These are phyloP conservation scores for mouse (Mus musculus) DNA, from an alignment of 2,113 vertebrate genomes.

Conservation along the genomic window DNA sequence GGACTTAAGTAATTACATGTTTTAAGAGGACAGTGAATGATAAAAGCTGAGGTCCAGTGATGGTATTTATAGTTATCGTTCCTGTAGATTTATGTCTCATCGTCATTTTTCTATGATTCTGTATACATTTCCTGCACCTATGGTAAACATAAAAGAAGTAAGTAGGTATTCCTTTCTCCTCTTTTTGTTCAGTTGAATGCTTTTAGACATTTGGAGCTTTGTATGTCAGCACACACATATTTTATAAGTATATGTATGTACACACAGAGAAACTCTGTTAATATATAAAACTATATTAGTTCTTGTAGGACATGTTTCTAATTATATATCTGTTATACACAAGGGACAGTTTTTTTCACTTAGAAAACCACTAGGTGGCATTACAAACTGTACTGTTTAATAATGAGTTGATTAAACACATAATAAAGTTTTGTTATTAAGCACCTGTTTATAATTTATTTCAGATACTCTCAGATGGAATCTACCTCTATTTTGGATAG, in stretches of 20 bases:
- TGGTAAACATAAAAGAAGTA: background rate
- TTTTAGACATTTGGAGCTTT: slow-evolving; percentile 25
- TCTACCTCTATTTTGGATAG: slow-evolving; percentile 45
- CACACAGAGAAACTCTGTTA: background rate
- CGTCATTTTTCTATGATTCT: background rate
- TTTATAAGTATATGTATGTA: background rate
- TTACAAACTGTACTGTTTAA: slow-evolving; percentile 78
- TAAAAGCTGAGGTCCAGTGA: background rate
- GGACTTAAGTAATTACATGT: background rate
- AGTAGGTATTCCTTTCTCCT: background rate
- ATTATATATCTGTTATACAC: slow-evolving; percentile 64
- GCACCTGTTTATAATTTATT: slow-evolving; percentile 71
- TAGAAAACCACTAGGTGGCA: slow-evolving; percentile 77
- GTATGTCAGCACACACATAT: background rate
- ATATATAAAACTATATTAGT: slow-evolving; percentile 40
- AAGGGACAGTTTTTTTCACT: slow-evolving; percentile 62
- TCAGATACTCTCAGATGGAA: slow-evolving; percentile 42
- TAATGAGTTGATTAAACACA: slow-evolving; percentile 70
- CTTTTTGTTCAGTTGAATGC: background rate
- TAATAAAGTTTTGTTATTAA: slow-evolving; percentile 75
- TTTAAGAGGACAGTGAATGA: background rate
- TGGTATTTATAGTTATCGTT: background rate
- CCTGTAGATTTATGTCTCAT: background rate
- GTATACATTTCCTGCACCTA: background rate
- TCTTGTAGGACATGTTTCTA: slow-evolving; percentile 61